Percentiles rank a stretch among this genome's conserved stretches.
These are phyloP conservation scores for Sebastes steindachneri DNA, from an alignment of 2,797 vertebrate species.

Conservation along the genomic window DNA sequence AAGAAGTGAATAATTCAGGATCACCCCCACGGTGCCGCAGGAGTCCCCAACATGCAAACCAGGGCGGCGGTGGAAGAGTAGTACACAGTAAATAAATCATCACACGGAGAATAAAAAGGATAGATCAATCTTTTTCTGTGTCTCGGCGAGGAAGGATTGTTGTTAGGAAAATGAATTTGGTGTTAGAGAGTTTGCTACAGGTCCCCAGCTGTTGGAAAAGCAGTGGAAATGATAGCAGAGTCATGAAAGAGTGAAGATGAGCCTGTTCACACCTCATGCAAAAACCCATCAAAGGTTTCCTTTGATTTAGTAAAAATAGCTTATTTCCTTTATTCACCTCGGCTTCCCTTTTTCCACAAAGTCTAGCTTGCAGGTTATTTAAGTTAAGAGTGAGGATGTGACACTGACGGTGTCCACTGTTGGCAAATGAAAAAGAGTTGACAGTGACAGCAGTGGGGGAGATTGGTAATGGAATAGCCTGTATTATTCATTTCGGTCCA, in stretches of 20 bases:
- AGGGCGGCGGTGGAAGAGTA: constrained; percentile 47
- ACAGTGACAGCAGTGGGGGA: constrained; percentile 30
- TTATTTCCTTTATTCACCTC: constrained; percentile 34
- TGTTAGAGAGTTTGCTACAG: constrained; percentile 31
- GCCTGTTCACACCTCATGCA: constrained; percentile 34
- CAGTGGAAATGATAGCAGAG: constrained; percentile 15
- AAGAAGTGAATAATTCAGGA: constrained; percentile 73
- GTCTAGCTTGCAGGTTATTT: constrained; percentile 34
- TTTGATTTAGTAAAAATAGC: constrained; percentile 32
- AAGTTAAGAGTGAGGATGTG: constrained; percentile 35
- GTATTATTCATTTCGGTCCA: constrained; percentile 72
- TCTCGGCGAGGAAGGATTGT: constrained; percentile 39
- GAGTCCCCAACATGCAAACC: constrained; percentile 73
- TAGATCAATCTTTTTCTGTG: constrained; percentile 51
- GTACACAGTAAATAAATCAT: constrained; percentile 77
- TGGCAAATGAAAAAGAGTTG: constrained; percentile 34
- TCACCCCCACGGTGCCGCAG: constrained; percentile 48
- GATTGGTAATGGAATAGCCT: constrained; percentile 59
- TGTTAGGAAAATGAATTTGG: constrained; percentile 57
- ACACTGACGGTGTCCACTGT: background rate
- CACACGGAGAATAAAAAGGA: constrained; percentile 58
- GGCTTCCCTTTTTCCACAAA: constrained; percentile 8
- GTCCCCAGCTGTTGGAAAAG: constrained; percentile 44
- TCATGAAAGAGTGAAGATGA: constrained; percentile 41
- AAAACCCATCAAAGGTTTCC: constrained; percentile 49